Base-by-base conservation (phyloP, 2,888 invertebrate genomes). In the Pollenia labialis region DNA sequence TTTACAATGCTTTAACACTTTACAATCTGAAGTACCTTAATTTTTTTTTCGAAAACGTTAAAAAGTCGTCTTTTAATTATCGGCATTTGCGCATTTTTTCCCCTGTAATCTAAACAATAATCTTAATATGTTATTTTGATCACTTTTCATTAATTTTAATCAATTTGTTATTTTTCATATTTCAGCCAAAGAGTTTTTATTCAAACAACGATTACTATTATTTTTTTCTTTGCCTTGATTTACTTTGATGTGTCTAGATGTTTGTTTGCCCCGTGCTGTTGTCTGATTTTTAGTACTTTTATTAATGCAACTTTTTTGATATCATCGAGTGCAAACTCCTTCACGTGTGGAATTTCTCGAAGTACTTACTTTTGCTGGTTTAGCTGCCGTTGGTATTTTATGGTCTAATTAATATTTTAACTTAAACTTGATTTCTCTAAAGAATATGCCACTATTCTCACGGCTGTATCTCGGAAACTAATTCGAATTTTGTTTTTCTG, bases 11-110 rank as follows among this genome's bases (percentile, higher is more conserved):
- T 32, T 32, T 32, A 32, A 32, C 32, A 68, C 11, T 69, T 50
- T 52, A 44, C 44, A 64, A 64, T 40, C 68, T 69, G n/a, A 69
- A 68, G 68, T 32, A 40, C 23, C 6, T 42, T 66, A 14, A 46
- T 18, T 62, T 42, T 64, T 10, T 62, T 64, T 56, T 56, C 10
- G 4, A 23, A 23, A 52, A 52, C 16, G 9, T 16, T 60, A 16
- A 64, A 23, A 1, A 64, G 11, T 11, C 46, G 11, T 64, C 42
- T 64, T 44, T 11, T 9, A 62, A 16, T 42, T 32, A 50, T 50
- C 40, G 2, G 1, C 11, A 4, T 50, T 68, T 50, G 50, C 14
- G 18, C n/a, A n/a, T 48, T 32, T 60, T 40, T 68, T 32, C n/a
- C 2, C 16, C 0, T 62, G 18, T 46, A 69, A 69, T 69, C 68